These are phyloP conservation scores for Myotis vivesi DNA, from an alignment of 2,797 vertebrate species.

Conservation along the genomic window DNA sequence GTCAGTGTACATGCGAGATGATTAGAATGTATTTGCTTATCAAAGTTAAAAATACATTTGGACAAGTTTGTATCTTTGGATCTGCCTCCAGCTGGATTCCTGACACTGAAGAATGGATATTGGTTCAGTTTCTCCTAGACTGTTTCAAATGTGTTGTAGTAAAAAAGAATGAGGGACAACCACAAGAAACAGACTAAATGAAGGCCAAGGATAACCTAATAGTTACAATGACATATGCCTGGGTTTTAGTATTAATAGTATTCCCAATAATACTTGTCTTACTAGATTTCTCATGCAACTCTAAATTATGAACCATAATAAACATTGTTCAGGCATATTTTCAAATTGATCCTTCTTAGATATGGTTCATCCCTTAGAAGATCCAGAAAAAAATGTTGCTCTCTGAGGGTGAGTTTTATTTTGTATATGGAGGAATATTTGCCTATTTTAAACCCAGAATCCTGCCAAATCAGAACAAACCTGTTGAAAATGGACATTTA, in stretches of 20 bases:
- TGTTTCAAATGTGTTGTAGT: slow-evolving; percentile 9
- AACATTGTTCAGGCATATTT: slow-evolving; percentile 15
- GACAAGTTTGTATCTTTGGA: not conserved
- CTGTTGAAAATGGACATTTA: not conserved
- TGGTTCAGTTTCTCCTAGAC: not conserved
- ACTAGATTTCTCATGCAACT: slow-evolving; percentile 40
- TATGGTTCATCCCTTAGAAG: not conserved
- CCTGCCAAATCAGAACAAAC: not conserved
- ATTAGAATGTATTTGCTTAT: slow-evolving; percentile 50
- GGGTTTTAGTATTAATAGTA: slow-evolving; percentile 24
- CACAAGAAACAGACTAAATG: not conserved
- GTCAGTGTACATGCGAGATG: not conserved
- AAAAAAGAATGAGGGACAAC: not conserved
- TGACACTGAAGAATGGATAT: slow-evolving; percentile 14
- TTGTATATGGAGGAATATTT: slow-evolving; percentile 17
- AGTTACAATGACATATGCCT: not conserved
- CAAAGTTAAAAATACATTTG: slow-evolving; percentile 51
- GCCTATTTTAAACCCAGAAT: not conserved
- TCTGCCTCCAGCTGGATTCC: not conserved
- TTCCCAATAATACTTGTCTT: not conserved
- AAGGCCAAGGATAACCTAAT: not conserved
- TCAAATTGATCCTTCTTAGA: slow-evolving; percentile 4
- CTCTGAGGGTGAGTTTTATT: slow-evolving; percentile 23
- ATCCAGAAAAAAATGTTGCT: not conserved
- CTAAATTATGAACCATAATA: not conserved